Percentiles rank a stretch among this genome's conserved stretches.
Conservation (phyloP, 2,113 vertebrate species). For the Leptodactylus fuscus region DNA sequence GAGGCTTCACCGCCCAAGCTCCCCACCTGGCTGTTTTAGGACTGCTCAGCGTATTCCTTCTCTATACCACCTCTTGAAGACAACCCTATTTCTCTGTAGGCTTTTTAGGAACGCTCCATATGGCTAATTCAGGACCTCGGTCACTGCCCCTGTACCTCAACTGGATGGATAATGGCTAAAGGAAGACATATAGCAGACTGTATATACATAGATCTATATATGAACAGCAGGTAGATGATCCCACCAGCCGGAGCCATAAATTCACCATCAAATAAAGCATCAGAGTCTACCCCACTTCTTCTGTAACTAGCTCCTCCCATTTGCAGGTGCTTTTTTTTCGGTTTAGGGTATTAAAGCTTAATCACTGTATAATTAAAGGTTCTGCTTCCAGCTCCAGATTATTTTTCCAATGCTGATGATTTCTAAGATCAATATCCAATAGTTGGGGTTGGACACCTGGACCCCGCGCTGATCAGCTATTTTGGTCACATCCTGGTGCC, state of each 20-base stretch:
- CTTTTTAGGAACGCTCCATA: not conserved
- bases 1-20: slow-evolving; percentile 1
- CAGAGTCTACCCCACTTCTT: not conserved
- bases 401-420: not conserved
- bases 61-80: not conserved
- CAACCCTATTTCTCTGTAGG: not conserved
- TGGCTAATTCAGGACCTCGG: not conserved
- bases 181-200: not conserved
- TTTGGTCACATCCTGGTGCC: too few species aligned
- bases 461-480: too few species aligned
- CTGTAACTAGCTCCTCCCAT: not conserved
- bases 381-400: too few species aligned
- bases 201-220: too few species aligned
- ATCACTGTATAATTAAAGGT: not conserved
- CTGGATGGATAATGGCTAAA: not conserved
- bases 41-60: not conserved
- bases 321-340: not conserved
- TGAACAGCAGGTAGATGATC: not conserved
- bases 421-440: too few species aligned
- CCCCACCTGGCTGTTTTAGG: slow-evolving; percentile 16
- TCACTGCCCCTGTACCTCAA: not conserved
- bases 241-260: not conserved
- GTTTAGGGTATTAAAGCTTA: not conserved
- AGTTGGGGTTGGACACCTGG: too few species aligned
- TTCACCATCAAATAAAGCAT: not conserved